Conservation (phyloP, 2,797 vertebrate genomes). For the Cephalopachus bancanus region DNA sequence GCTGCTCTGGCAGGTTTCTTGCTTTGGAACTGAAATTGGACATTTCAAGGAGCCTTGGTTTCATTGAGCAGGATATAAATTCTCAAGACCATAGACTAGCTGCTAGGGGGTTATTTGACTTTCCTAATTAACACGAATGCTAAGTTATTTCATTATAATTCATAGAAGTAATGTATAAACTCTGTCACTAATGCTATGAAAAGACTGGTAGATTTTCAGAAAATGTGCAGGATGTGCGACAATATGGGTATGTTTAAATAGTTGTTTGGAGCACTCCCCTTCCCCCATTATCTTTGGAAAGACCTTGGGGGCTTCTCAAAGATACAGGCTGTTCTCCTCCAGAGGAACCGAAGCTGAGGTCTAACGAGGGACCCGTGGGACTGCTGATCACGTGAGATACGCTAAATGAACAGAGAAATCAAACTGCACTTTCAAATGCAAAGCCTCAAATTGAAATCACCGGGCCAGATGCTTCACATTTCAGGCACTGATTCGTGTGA, state of each 20-base stretch:
- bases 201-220: neutral
- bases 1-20: neutral
- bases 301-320: neutral
- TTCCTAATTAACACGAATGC: constrained; percentile 29
- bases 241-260: neutral
- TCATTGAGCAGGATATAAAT: neutral
- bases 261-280: neutral
- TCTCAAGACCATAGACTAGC: neutral
- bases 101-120: constrained; percentile 2
- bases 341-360: neutral
- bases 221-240: neutral
- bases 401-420: constrained; percentile 37
- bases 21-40: neutral
- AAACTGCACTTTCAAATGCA: constrained; percentile 32
- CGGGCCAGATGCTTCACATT: constrained; percentile 57
- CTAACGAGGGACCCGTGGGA: neutral
- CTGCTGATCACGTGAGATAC: neutral
- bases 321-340: neutral
- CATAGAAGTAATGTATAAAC: neutral
- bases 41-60: constrained; percentile 27
- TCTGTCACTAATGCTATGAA: neutral
- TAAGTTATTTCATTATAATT: neutral
- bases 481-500: constrained; percentile 24
- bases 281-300: neutral
- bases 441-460: constrained; percentile 30